phyloP scores from a whole-genome alignment of 2,888 invertebrate genomes.

The Hipparchia sbordonii region DNA sequence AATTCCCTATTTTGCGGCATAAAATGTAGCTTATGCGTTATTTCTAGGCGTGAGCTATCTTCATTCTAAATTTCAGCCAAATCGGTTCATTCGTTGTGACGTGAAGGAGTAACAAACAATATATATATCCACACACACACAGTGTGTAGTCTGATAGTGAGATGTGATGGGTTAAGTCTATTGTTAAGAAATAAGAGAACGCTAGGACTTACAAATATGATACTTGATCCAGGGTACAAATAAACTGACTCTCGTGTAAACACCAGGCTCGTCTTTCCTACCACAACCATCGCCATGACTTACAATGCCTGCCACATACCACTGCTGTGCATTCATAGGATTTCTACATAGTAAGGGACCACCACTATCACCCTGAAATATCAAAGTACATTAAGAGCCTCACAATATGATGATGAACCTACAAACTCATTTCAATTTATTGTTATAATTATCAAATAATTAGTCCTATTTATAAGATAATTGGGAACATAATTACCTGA shows the following conservation, averaged over 20 bases:
- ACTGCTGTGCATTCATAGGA: conserved; percentile 85
- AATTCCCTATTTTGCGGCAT: too few species aligned
- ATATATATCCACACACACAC: too few species aligned
- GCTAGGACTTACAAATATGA: conserved; percentile 79
- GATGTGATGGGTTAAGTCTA: neutral
- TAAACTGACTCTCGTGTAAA: conserved; percentile 90
- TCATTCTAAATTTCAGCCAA: too few species aligned
- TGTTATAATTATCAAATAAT: neutral
- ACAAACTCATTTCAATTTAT: neutral
- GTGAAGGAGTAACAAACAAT: too few species aligned
- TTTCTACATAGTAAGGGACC: conserved; percentile 92
- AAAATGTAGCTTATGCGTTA: too few species aligned
- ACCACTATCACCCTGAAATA: conserved; percentile 88
- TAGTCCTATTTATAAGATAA: too few species aligned
- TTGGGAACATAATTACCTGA: conserved; percentile 79
- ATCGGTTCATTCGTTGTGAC: too few species aligned
- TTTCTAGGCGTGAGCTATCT: too few species aligned
- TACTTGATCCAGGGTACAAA: conserved; percentile 89
- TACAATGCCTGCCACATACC: conserved; percentile 92
- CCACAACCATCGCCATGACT: conserved; percentile 95
- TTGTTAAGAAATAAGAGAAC: neutral
- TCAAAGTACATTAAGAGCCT: neutral
- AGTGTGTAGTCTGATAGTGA: too few species aligned
- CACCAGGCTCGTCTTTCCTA: conserved; percentile 90
- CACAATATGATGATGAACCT: neutral